Conservation (phyloP, 2,113 vertebrate species). For the Pithys albifrons region DNA sequence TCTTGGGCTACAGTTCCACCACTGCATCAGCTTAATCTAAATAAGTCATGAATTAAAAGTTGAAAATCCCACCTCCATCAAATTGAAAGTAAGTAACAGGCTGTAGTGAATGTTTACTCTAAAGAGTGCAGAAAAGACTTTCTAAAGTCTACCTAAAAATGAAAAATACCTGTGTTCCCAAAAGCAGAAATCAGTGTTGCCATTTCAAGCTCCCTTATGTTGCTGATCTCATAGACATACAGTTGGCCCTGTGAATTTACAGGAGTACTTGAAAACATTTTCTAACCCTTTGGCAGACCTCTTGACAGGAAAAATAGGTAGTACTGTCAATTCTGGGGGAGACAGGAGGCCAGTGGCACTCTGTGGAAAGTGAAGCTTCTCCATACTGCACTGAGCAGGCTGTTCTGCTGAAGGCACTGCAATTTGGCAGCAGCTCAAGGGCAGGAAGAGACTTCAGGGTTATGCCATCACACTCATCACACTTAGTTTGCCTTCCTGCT, state of each 20-base stretch:
- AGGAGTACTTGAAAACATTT: background rate
- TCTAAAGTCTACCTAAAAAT: background rate
- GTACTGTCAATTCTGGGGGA: background rate
- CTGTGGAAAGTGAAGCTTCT: background rate
- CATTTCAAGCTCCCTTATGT: background rate
- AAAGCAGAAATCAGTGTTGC: background rate
- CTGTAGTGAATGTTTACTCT: background rate
- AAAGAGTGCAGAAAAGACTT: background rate
- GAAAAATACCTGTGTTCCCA: background rate
- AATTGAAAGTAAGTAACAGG: background rate
- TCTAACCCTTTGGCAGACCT: background rate
- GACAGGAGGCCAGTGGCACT: background rate
- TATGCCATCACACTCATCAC: background rate
- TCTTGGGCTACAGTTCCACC: background rate
- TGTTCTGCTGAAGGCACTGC: background rate
- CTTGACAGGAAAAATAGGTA: background rate
- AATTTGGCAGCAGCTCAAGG: background rate
- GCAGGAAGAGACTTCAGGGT: background rate
- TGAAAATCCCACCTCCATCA: background rate
- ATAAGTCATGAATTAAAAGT: background rate
- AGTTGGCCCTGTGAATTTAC: background rate
- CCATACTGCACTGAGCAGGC: fast-evolving
- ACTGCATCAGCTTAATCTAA: background rate
- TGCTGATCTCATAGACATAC: background rate
- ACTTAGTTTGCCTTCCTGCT: background rate